phyloP scores from a whole-genome alignment of 37 sponge, comb jelly and placozoan species.

The Lycopodina hypogea region DNA sequence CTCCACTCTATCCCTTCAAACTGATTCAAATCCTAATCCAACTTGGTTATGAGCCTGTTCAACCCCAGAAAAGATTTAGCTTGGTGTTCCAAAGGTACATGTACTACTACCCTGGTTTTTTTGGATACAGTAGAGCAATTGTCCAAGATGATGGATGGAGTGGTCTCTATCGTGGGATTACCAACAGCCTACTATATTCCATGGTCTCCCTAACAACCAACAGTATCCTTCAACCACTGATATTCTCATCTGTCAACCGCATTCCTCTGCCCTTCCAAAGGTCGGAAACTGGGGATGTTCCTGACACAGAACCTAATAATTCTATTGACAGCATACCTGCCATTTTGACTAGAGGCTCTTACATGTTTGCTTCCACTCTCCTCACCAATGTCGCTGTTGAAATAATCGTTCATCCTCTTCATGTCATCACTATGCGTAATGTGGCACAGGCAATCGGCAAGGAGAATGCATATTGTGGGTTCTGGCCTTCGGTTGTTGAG shows the following conservation, averaged over 20 bases:
- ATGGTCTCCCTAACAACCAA: background rate
- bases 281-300: slow-evolving; percentile 29
- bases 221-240: background rate
- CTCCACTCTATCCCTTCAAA: slow-evolving; percentile 13
- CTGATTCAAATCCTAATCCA: slow-evolving; percentile 40
- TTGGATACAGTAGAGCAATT: slow-evolving; percentile 32
- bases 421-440: slow-evolving; percentile 35
- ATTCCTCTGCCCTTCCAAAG: slow-evolving; percentile 15
- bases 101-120: slow-evolving; percentile 55
- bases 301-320: slow-evolving; percentile 42
- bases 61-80: slow-evolving; percentile 30
- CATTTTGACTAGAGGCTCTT: slow-evolving; percentile 15
- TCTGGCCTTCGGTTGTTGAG: slow-evolving; percentile 13
- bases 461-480: slow-evolving; percentile 34
- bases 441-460: slow-evolving; percentile 63
- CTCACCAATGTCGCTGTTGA: slow-evolving; percentile 7
- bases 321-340: slow-evolving; percentile 24
- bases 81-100: slow-evolving; percentile 30
- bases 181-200: background rate
- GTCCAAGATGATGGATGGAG: slow-evolving; percentile 43
- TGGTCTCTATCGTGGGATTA: slow-evolving; percentile 48
- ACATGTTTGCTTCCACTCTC: background rate
- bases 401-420: slow-evolving; percentile 39
- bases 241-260: background rate
- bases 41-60: slow-evolving; percentile 50